Evolutionary conservation across 2,113 vertebrate genomes (phyloP), one percentile per base, ranked within the genome.

Genomic region (Syrrhaptes paradoxus): DNA sequence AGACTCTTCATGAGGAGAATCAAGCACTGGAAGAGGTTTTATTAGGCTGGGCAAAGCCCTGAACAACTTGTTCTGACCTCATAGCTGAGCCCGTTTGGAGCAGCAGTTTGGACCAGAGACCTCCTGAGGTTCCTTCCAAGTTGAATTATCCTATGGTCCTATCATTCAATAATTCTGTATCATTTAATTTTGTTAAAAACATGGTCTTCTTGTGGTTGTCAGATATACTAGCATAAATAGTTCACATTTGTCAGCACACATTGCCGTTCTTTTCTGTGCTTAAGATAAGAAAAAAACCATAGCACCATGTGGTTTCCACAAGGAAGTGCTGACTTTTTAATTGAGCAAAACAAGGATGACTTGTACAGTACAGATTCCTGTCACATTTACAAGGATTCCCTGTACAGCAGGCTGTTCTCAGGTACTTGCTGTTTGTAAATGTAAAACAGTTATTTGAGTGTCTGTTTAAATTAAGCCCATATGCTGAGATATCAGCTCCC

Each of bases 401-500:
- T 46, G 34, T 51, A 55, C 73, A 86, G 48, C 8, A 92, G 55
- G 24, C 43, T 71, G 26, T 63, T 88, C 76, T 86, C 85, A 92
- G 88, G 91, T 92, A 93, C 52, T 25, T 36, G 22, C 55, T 92
- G 59, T 86, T 92, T 95, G 86, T 92, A 89, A 95, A 89, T 85
- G 76, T 89, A 87, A 90, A 90, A 95, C 61, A 67, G 73, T 78
- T 91, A 52, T 80, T 87, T 34, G 22, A 63, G 26, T 87, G 65
- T 84, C 94, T 94, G 83, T 85, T 89, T 89, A 95, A 95, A 97
- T 93, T 67, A 93, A 85, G 41, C 22, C 73, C 84, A 93, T 85
- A 85, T 89, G 70, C 54, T 85, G 73, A 84, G 52, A 36, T 65
- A 92, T n/a, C 68, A 57, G 46, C 57, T 95, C 73, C 32, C 58